phyloP scores from a whole-genome alignment of 2,113 vertebrate species.

The Jacana jacana region DNA sequence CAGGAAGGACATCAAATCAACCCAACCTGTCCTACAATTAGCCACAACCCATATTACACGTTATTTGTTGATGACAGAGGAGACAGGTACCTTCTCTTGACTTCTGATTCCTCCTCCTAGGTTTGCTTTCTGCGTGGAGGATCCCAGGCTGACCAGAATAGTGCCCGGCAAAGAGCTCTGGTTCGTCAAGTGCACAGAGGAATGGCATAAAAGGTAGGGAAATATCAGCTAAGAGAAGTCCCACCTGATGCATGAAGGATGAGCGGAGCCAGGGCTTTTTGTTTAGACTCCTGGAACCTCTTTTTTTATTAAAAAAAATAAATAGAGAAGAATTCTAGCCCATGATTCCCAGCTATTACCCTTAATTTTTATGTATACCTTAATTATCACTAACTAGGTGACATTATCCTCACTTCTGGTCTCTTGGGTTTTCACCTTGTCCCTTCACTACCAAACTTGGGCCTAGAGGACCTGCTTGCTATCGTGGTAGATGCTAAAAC shows the following conservation, averaged over 20 bases:
- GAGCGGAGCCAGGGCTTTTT: neutral
- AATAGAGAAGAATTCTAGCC: neutral
- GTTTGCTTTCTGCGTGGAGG: conserved; percentile 87
- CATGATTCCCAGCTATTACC: neutral
- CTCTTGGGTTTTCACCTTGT: neutral
- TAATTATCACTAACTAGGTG: neutral
- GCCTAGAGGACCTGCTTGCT: neutral
- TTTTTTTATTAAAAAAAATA: neutral
- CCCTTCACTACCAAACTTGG: neutral
- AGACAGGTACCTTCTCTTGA: neutral
- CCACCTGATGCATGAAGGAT: neutral
- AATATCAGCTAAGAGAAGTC: neutral
- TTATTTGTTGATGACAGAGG: neutral
- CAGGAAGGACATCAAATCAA: neutral
- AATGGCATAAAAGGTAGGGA: conserved; percentile 82
- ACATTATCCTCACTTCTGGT: neutral
- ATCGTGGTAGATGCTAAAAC: neutral
- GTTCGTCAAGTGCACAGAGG: conserved; percentile 87
- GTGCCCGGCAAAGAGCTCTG: conserved; percentile 84
- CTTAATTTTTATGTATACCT: neutral
- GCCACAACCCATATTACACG: fast-evolving
- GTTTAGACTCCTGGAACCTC: neutral
- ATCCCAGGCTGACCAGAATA: conserved; percentile 75
- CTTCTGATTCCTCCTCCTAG: conserved; percentile 63
- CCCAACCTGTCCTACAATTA: neutral